These are phyloP conservation scores for Keiferia lycopersicella DNA, from an alignment of 2,888 invertebrate species.

Conservation along the genomic window DNA sequence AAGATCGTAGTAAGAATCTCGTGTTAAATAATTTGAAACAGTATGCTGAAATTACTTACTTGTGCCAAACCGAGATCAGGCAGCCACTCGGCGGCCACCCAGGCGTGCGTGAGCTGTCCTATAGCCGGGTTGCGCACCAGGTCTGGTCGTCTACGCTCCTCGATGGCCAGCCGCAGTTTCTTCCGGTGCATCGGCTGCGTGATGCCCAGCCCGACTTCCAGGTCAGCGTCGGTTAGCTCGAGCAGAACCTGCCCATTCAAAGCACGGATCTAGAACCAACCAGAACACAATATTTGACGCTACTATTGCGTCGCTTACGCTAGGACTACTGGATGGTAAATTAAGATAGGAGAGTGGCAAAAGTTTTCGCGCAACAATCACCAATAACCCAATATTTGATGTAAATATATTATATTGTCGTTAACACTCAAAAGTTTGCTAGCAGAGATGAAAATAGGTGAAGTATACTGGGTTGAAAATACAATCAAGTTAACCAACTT, in stretches of 20 bases:
- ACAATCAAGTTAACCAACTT: too few species aligned
- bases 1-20: too few species aligned
- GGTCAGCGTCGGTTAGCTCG: constrained; percentile 94
- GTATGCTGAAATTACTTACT: constrained; percentile 54
- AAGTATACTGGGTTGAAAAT: too few species aligned
- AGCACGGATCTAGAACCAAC: constrained; percentile 85
- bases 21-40: too few species aligned
- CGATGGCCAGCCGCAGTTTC: constrained; percentile 95
- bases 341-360: neutral
- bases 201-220: constrained; percentile 95
- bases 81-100: constrained; percentile 97
- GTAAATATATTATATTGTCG: too few species aligned
- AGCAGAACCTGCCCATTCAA: constrained; percentile 91
- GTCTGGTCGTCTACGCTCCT: constrained; percentile 94
- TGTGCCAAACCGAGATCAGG: constrained; percentile 94
- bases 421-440: too few species aligned
- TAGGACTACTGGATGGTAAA: constrained; percentile 1
- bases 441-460: too few species aligned
- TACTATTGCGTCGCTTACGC: constrained; percentile 68
- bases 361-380: too few species aligned
- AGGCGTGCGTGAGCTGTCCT: constrained; percentile 93
- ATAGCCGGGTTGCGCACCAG: constrained; percentile 93
- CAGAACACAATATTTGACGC: constrained; percentile 82
- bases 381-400: too few species aligned
- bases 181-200: constrained; percentile 96